phyloP scores from a whole-genome alignment of 2,113 vertebrate genomes.

The Chaetorhynchus papuensis region DNA sequence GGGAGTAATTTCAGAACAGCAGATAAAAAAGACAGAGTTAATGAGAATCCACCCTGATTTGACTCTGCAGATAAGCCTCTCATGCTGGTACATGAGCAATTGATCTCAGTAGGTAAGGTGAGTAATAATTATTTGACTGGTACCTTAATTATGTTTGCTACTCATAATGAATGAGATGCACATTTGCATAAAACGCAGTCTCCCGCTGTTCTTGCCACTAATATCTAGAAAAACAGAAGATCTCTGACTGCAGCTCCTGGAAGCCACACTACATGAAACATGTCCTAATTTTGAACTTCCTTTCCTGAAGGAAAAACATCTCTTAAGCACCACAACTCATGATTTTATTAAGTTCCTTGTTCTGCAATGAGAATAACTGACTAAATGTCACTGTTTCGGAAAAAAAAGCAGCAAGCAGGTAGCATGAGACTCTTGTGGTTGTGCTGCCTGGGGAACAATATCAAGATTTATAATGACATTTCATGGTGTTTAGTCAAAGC shows the following conservation, averaged over 20 bases:
- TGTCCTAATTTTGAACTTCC: neutral
- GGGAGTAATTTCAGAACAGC: neutral
- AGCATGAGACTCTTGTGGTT: neutral
- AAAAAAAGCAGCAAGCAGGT: neutral
- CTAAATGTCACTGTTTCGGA: neutral
- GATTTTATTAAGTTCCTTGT: neutral
- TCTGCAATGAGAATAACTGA: neutral
- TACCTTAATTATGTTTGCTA: neutral
- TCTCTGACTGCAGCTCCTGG: neutral
- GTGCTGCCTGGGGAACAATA: neutral
- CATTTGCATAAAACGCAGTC: constrained; percentile 15
- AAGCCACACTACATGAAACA: neutral
- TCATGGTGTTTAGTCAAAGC: constrained; percentile 62
- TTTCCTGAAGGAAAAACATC: neutral
- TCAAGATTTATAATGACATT: constrained; percentile 47
- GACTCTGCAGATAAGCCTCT: neutral
- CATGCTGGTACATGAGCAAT: neutral
- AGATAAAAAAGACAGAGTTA: neutral
- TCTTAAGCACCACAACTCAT: neutral
- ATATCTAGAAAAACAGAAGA: neutral
- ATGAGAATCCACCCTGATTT: neutral
- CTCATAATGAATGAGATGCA: neutral
- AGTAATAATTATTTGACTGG: neutral
- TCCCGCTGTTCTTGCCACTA: neutral
- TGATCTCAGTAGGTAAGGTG: constrained; percentile 16